Conservation (phyloP, 1,140 invertebrate genomes). For the Drosophila nikananu region DNA sequence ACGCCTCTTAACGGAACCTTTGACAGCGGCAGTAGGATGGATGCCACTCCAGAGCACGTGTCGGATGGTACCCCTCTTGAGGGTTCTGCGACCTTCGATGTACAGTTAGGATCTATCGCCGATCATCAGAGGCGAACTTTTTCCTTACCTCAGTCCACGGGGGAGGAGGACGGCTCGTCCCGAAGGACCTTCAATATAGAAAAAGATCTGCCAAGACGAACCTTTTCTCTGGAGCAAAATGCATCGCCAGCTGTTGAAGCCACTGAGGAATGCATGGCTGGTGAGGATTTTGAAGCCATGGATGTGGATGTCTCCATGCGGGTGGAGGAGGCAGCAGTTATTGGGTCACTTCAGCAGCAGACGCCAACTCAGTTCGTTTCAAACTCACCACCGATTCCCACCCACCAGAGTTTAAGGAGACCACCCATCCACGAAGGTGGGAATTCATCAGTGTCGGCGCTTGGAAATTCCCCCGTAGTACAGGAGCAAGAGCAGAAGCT, state of each 20-base stretch:
- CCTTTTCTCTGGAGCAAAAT: conserved; percentile 34
- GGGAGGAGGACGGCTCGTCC: background rate
- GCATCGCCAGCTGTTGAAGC: conserved; percentile 51
- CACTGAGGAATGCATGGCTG: conserved; percentile 45
- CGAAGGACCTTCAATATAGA: conserved; percentile 21
- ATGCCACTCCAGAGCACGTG: background rate
- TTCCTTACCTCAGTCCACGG: background rate
- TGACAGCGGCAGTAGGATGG: conserved; percentile 9
- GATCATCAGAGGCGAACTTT: conserved; percentile 40
- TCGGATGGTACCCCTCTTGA: conserved; percentile 7
- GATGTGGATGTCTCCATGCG: conserved; percentile 63
- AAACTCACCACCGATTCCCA: conserved; percentile 42
- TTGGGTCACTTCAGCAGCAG: background rate
- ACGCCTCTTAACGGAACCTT: conserved; percentile 48
- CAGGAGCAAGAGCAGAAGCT: conserved; percentile 59
- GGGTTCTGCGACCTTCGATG: conserved; percentile 26
- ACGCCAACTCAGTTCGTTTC: background rate
- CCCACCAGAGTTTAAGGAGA: conserved; percentile 35
- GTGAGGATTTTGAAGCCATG: conserved; percentile 58
- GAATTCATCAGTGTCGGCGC: background rate
- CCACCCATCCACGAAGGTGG: conserved; percentile 43
- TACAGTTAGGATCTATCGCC: conserved; percentile 4
- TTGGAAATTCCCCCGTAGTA: conserved; percentile 40
- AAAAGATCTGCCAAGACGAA: conserved; percentile 25
- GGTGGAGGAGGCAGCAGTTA: background rate